phyloP scores from a whole-genome alignment of 2,113 vertebrate species.

The Otis tarda region DNA sequence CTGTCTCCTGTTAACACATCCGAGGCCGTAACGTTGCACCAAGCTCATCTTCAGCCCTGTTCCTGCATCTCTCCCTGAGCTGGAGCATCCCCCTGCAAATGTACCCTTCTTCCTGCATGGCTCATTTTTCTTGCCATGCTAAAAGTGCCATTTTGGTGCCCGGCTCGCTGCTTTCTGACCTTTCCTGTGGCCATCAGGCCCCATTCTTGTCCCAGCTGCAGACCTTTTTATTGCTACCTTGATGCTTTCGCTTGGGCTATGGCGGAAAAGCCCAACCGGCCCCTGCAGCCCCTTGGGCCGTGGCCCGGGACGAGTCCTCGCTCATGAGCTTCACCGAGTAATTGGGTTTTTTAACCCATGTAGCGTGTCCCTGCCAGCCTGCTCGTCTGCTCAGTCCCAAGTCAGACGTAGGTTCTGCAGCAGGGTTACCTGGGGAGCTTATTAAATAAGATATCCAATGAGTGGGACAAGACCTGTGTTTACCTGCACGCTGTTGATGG shows the following conservation, averaged over 20 bases:
- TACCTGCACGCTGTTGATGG: constrained; percentile 24
- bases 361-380: neutral
- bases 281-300: neutral
- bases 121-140: fast-evolving
- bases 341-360: neutral
- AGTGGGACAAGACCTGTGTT: constrained; percentile 8
- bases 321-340: neutral
- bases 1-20: neutral
- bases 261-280: neutral
- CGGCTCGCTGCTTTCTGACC: neutral
- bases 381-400: neutral
- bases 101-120: neutral
- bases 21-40: fast-evolving
- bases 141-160: neutral
- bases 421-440: neutral
- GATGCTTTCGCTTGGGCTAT: neutral
- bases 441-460: constrained; percentile 8
- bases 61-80: fast-evolving
- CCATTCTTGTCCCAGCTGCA: neutral
- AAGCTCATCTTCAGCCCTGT: neutral
- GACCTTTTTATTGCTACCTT: neutral
- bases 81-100: neutral
- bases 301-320: neutral
- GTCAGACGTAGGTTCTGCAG: neutral
- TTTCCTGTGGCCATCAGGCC: fast-evolving